Conservation (phyloP, 2,113 vertebrate species). For the Martes martes region DNA sequence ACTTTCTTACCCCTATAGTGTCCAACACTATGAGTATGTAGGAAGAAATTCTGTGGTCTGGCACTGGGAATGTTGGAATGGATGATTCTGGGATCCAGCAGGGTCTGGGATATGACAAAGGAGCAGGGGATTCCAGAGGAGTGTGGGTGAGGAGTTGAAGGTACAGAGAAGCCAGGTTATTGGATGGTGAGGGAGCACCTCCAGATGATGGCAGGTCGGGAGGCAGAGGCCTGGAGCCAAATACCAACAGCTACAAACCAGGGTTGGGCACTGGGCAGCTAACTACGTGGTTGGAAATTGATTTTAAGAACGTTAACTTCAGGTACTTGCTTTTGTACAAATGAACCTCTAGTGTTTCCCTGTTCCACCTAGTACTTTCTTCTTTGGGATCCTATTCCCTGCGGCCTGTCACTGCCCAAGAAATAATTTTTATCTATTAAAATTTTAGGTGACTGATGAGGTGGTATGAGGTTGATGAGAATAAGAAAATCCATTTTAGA, state of each 20-base stretch:
- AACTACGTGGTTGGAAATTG: neutral
- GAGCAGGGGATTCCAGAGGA: neutral
- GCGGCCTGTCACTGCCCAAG: neutral
- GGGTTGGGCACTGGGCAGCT: neutral
- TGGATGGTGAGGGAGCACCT: neutral
- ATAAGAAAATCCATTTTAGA: neutral
- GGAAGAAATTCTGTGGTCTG: neutral
- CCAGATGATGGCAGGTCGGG: neutral
- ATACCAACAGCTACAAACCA: neutral
- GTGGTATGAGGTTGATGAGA: neutral
- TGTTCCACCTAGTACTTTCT: neutral
- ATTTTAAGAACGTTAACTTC: neutral
- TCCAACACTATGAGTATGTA: neutral
- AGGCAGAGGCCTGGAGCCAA: neutral
- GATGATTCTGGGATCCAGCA: neutral
- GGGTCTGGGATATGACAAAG: neutral
- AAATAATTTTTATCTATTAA: neutral
- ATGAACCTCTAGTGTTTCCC: neutral
- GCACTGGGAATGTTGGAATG: neutral
- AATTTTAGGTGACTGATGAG: neutral
- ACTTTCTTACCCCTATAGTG: neutral
- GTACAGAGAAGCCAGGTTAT: neutral
- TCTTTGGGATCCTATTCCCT: neutral
- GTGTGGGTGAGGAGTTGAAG: neutral
- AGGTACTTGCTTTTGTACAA: neutral